Evolutionary conservation across 2,113 vertebrate species (phyloP), one percentile per base, ranked within the genome.

Genomic region (Catharus bicknelli): DNA sequence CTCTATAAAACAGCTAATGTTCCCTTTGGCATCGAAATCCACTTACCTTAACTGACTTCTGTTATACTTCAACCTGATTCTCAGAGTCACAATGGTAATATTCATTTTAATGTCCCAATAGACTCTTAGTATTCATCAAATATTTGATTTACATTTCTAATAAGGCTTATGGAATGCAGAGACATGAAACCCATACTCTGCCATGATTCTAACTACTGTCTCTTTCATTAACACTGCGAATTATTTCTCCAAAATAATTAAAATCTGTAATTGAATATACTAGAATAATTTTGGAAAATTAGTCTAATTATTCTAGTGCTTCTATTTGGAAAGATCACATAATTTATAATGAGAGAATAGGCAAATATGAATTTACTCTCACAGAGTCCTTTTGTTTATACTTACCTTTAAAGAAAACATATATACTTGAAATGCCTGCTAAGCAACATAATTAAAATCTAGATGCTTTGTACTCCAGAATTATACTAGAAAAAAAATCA

Each of bases 101-200:
- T 96, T 97, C 93, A 97, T 97, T 97, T 96, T 96, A 96, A 86
- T 95, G 90, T 98, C 97, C 97, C 97, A 87, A 84, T 94, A 97
- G 97, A 78, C 95, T 97, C 83, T 98, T 97, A 97, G 94, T 97
- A 98, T 98, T 98, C 98, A 98, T 98, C 96, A 98, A 97, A 98
- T 98, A 98, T 98, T 98, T 98, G 97, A 98, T 98, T 98, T 98
- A 97, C 97, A 97, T 96, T 97, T 97, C 89, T 98, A 98, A 98
- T 98, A 97, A 97, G 93, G 93, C 72, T 96, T 96, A 96, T 94
- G 92, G 93, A 96, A 97, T 98, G 96, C 97, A 97, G 93, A 95
- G 96, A 94, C 97, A 97, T 95, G 97, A 97, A 97, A 85, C 94
- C 57, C 92, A 66, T 97, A 95, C 94, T 94, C 88, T 96, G 93